Base-by-base conservation (phyloP, 2,888 invertebrate genomes). In the Cephus pulcher region DNA sequence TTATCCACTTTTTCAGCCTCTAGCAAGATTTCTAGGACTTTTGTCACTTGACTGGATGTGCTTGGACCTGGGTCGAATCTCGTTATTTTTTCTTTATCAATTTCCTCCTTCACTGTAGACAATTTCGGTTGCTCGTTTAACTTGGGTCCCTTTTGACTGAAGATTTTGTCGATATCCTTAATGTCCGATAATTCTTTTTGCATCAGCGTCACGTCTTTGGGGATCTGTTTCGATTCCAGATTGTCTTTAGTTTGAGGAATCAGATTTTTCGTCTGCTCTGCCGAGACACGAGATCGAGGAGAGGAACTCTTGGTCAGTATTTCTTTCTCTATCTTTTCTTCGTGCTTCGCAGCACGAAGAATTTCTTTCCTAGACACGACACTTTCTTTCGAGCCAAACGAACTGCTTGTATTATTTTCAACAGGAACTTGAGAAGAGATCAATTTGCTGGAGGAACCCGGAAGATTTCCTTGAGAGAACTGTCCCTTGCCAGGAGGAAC, bases 131-230 rank as follows among this genome's bases (percentile, higher is more conserved):
- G 71, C 71, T 71, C 71, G 23, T 56, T 56, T 9, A 56, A 56
- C 9, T 56, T 56, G 23, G 56, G 15, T 56, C 56, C 56, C 2
- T 23, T 56, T 23, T 56, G 23, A 56, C 15, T 56, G 56, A 56
- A 56, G 9, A 56, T 56, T 9, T 23, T 56, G 74, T 90, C 89
- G 37, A 90, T 90, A 77, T 90, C 88, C 12, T 88, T 85, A 56
- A 91, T 89, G 34, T 86, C 84, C 11, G 86, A 86, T 80, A 90
- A 90, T 76, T 90, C 89, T n/a, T 84, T 85, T 30, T 34, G 32
- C 71, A 71, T 3, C 32, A 15, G 33, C 33, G 32, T 71, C 15
- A 32, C 71, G 33, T 34, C 34, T 15, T 71, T 71, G 12, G 4
- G 33, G 6, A 23, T 23, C 33, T 33, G 9, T 32, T 34, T 32